Percentiles rank a stretch among this genome's conserved stretches.
phyloP scores from a whole-genome alignment of 2,888 invertebrate species.

The Pseudococcus viburni region DNA sequence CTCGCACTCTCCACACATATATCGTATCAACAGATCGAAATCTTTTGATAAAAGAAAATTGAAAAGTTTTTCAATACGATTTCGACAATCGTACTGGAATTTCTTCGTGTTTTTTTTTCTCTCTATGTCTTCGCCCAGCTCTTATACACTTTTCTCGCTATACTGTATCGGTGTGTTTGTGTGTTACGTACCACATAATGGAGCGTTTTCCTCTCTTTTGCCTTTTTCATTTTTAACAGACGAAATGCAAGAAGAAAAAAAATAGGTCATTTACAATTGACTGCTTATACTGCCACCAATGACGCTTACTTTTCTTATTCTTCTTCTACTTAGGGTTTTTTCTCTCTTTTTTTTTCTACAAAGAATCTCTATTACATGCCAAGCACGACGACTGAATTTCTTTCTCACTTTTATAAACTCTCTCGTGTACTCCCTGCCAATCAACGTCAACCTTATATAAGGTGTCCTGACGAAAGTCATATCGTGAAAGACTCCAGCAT shows the following conservation, averaged over 20 bases:
- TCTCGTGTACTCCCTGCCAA: background rate
- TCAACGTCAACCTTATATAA: background rate
- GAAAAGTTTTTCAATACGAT: constrained; percentile 51
- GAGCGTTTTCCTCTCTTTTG: constrained; percentile 1
- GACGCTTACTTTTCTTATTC: background rate
- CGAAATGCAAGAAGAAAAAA: constrained; percentile 6
- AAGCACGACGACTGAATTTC: constrained; percentile 49
- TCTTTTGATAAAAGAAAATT: constrained; percentile 52
- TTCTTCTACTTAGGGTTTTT: background rate
- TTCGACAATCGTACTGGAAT: constrained; percentile 38
- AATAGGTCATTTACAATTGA: constrained; percentile 51
- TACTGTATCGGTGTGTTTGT: background rate
- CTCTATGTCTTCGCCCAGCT: background rate
- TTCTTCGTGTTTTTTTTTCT: constrained; percentile 13
- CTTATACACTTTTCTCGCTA: background rate
- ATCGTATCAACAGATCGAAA: constrained; percentile 51
- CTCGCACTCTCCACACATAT: background rate
- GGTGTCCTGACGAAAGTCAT: background rate
- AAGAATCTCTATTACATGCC: constrained; percentile 34
- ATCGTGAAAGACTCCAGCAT: too few relatives aligned
- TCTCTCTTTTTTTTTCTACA: background rate
- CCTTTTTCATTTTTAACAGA: constrained; percentile 27
- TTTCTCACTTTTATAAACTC: background rate
- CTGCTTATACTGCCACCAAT: constrained; percentile 1
- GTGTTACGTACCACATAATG: constrained; percentile 34